Percentiles rank a stretch among this genome's conserved stretches.
These are phyloP conservation scores for Mythimna vitellina DNA, from an alignment of 2,888 invertebrate genomes.

Conservation along the genomic window DNA sequence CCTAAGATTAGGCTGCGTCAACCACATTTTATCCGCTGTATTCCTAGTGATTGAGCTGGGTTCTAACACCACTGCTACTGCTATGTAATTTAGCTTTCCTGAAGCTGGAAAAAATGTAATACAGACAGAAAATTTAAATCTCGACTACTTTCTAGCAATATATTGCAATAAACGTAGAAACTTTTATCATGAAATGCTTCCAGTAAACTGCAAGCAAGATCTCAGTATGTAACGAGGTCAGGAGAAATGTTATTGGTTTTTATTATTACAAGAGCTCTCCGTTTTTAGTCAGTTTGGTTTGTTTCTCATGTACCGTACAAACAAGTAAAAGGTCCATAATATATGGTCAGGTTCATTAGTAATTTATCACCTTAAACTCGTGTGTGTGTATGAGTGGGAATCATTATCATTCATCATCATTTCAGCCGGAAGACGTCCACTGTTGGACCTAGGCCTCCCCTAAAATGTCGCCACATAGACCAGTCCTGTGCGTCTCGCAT, in stretches of 20 bases:
- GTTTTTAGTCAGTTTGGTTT: neutral
- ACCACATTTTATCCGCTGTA: no score
- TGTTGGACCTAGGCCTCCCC: no score
- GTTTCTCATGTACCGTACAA: neutral
- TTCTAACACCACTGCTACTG: neutral
- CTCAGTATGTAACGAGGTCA: neutral
- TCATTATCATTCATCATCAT: no score
- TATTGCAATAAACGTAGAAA: conserved; percentile 8
- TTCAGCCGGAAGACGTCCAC: no score
- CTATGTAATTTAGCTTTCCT: neutral
- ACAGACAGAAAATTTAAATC: neutral
- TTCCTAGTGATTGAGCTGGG: neutral
- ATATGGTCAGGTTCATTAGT: no score
- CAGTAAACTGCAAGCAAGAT: conserved; percentile 9
- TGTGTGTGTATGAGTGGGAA: no score
- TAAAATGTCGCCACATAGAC: no score
- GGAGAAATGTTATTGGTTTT: conserved; percentile 7
- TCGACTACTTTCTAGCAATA: neutral
- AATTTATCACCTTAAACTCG: no score
- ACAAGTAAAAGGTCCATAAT: no score
- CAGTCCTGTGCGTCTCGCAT: no score
- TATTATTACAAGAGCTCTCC: neutral
- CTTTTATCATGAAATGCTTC: neutral
- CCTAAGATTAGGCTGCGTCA: no score
- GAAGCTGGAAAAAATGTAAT: neutral